Evolutionary conservation across 2,888 invertebrate genomes (phyloP).

Genomic region (Acleris holmiana): DNA sequence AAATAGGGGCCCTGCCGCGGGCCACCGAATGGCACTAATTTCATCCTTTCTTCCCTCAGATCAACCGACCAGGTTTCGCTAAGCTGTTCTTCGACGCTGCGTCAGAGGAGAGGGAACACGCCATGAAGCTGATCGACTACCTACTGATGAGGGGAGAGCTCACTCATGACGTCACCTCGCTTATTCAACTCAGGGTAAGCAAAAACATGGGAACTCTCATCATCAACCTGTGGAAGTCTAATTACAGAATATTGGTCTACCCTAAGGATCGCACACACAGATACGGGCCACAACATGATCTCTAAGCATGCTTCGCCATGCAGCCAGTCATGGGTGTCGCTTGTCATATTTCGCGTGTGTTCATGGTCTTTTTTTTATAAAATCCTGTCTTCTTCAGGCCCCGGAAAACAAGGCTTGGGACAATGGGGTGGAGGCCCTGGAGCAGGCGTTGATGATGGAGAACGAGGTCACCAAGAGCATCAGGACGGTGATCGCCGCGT

Average conservation of each 20-base stretch:
- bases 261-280: no score
- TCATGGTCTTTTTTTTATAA: no score
- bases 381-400: conserved; percentile 52
- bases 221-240: no score
- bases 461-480: conserved; percentile 90
- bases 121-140: conserved; percentile 94
- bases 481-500: conserved; percentile 87
- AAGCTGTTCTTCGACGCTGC: conserved; percentile 94
- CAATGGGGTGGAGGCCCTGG: conserved; percentile 87
- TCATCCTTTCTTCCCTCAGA: conserved; percentile 47
- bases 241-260: no score
- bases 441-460: conserved; percentile 91
- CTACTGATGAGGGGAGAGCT: conserved; percentile 93
- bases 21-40: no score
- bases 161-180: conserved; percentile 85
- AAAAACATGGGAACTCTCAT: neutral
- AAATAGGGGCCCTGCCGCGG: no score
- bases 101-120: conserved; percentile 94
- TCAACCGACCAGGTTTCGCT: conserved; percentile 94
- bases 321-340: no score
- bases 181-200: conserved; percentile 82
- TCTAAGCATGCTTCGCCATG: no score
- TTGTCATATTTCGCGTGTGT: no score
- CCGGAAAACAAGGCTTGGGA: conserved; percentile 80
- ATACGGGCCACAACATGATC: no score